These are phyloP conservation scores for Apotomis betuletana DNA, from an alignment of 2,888 invertebrate genomes.

Conservation along the genomic window DNA sequence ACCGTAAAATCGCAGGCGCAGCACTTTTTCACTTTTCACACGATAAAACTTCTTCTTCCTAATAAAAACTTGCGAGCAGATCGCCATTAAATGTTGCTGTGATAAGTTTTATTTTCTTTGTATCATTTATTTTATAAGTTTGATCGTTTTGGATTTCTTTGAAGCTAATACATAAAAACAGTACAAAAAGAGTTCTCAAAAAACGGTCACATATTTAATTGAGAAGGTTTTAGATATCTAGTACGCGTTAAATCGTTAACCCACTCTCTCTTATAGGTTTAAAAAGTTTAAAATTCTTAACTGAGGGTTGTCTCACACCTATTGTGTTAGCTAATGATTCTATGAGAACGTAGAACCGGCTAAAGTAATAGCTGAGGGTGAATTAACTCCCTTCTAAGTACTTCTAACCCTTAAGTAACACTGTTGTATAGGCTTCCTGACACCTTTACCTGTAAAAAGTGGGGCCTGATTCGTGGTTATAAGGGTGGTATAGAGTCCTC, in stretches of 20 bases:
- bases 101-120: neutral
- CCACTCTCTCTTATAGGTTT: neutral
- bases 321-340: too few species aligned
- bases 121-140: neutral
- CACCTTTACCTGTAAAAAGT: too few species aligned
- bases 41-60: neutral
- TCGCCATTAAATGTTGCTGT: neutral
- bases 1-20: constrained; percentile 2
- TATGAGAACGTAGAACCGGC: too few species aligned
- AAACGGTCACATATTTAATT: neutral
- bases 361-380: too few species aligned
- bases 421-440: too few species aligned
- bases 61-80: neutral
- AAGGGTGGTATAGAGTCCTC: too few species aligned
- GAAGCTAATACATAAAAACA: neutral
- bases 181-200: neutral
- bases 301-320: too few species aligned
- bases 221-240: neutral
- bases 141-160: neutral
- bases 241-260: neutral
- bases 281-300: neutral
- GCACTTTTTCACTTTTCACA: neutral
- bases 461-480: too few species aligned
- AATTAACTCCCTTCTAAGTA: too few species aligned
- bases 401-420: too few species aligned